Evolutionary conservation across 2,888 invertebrate genomes (phyloP), one percentile per base, ranked within the genome.

Genomic region (Drosophila suboccidentalis): DNA sequence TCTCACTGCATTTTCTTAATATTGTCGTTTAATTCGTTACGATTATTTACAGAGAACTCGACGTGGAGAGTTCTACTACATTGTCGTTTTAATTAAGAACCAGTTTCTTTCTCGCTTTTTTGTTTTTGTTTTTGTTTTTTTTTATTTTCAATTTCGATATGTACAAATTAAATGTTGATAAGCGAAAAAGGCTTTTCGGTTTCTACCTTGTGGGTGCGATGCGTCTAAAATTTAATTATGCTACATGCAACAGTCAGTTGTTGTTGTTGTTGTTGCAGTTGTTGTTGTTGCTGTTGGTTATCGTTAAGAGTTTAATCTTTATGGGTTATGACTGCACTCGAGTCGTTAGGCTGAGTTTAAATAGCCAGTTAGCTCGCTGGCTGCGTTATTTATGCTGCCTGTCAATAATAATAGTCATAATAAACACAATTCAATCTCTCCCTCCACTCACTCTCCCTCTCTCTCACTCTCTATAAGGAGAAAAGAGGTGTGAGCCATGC

Each of bases 21-120:
- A 61, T 78, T 71, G 65, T 75, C 69, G 71, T 68, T 84, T 73
- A 77, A 85, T 84, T 82, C 85, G 82, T 71, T 87, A 75, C 69
- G 82, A 77, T 87, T 84, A 74, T 79, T 87, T 82, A 85, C 80
- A 82, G 54, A 85, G 70, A 85, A 73, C 72, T 82, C 68, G 65
- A 85, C 71, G 11, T 10, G 59, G 53, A 60, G 61, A 63, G 46
- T 49, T 55, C 63, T 36, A 70, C 51, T 36, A 70, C 51, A 67
- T 68, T 78, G 75, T 87, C 77, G 80, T 68, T 75, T 88, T 87
- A 84, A 84, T 87, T 87, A 87, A 87, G 72, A 84, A 84, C 86
- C 75, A 68, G 88, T 85, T 73, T 63, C 46, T 61, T 47, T 57
- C 9, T 26, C 26, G 26, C 22, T 22, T 5, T 19, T 10, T 17